These are phyloP conservation scores for Triplophysa dalaica DNA, from an alignment of 2,113 vertebrate species.

Conservation along the genomic window DNA sequence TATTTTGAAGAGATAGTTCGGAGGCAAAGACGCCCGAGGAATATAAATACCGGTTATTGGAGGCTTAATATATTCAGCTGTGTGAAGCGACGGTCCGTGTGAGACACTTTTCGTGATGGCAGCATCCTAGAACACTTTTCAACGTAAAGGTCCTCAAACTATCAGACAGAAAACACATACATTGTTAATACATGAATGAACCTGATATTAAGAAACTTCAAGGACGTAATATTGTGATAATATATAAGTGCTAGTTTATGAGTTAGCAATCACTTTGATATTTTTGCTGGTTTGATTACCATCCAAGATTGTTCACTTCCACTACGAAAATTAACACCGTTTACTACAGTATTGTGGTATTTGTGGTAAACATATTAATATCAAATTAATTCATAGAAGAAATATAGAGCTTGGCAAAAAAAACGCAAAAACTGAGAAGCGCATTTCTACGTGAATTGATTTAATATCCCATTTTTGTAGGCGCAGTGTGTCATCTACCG, in stretches of 20 bases:
- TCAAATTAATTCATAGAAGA: no score
- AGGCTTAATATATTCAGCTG: slow-evolving; percentile 49
- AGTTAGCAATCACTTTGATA: no score
- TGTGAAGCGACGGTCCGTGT: slow-evolving; percentile 31
- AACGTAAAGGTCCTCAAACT: slow-evolving; percentile 17
- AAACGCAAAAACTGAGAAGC: no score
- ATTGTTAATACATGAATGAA: not conserved
- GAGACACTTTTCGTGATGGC: slow-evolving; percentile 30
- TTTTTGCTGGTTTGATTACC: no score
- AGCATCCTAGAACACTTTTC: not conserved
- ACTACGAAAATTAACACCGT: no score
- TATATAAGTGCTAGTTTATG: not conserved
- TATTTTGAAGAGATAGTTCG: not conserved
- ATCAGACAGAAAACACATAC: not conserved
- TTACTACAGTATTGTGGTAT: no score
- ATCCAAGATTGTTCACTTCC: no score
- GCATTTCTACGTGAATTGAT: no score
- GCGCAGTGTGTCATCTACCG: no score
- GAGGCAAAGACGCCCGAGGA: slow-evolving; percentile 27
- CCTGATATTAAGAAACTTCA: not conserved
- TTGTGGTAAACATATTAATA: no score
- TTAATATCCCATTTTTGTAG: no score
- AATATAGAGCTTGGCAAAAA: no score
- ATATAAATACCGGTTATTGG: slow-evolving; percentile 42
- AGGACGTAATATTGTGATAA: not conserved